Evolutionary conservation across 1,140 invertebrate genomes (phyloP).

Genomic region (Drosophila leontia): DNA sequence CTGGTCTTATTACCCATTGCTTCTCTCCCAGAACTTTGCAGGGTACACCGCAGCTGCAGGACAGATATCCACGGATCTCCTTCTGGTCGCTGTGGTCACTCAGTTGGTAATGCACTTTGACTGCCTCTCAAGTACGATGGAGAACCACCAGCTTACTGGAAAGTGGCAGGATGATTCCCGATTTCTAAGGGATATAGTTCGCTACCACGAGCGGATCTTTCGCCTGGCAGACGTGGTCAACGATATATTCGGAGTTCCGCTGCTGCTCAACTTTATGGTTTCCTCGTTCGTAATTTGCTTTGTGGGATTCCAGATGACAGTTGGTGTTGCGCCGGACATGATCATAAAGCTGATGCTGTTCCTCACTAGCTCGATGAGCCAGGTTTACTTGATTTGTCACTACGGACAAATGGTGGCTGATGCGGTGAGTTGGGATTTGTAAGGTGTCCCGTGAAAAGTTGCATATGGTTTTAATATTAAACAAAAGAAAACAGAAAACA

Average conservation of each 20-base stretch:
- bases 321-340: conserved; percentile 51
- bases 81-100: conserved; percentile 60
- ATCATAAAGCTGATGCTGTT: conserved; percentile 58
- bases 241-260: conserved; percentile 60
- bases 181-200: conserved; percentile 38
- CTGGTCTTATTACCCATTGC: conserved; percentile 65
- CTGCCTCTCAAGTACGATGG: conserved; percentile 30
- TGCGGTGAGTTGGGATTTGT: conserved; percentile 35
- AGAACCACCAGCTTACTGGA: conserved; percentile 35
- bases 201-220: conserved; percentile 51
- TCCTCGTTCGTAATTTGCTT: conserved; percentile 77
- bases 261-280: conserved; percentile 68
- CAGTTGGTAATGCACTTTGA: conserved; percentile 76
- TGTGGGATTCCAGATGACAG: conserved; percentile 74
- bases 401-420: conserved; percentile 69
- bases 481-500: too few relatives aligned
- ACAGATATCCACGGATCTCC: conserved; percentile 69
- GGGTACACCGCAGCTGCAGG: conserved; percentile 64
- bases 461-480: too few relatives aligned
- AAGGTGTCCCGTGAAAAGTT: too few relatives aligned
- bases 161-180: conserved; percentile 40
- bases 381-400: conserved; percentile 70
- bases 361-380: conserved; percentile 48
- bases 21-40: conserved; percentile 46
- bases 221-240: conserved; percentile 41